phyloP scores from a whole-genome alignment of 2,797 vertebrate species.

The Gymnoscopelus microlampas region DNA sequence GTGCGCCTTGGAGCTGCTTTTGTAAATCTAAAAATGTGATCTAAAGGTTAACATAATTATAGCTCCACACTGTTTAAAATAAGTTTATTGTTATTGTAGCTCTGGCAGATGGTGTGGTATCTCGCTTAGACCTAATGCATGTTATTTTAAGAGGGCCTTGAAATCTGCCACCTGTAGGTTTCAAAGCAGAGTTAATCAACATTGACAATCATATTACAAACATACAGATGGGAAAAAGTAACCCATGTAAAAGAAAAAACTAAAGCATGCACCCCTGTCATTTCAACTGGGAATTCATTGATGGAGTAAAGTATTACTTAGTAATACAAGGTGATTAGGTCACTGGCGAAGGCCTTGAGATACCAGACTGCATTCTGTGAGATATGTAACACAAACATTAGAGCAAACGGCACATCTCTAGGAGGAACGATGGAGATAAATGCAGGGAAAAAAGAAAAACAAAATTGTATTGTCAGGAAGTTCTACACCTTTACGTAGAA shows the following conservation, averaged over 20 bases:
- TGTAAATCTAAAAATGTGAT: too few species aligned
- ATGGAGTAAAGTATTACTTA: not conserved
- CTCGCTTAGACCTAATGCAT: too few species aligned
- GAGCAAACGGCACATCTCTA: conserved; percentile 3
- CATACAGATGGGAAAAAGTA: not conserved
- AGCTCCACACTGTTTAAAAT: too few species aligned
- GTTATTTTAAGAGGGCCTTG: too few species aligned
- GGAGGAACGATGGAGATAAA: conserved; percentile 37
- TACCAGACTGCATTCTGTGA: conserved; percentile 31
- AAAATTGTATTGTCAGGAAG: not conserved
- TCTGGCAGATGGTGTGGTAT: too few species aligned
- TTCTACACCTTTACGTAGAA: conserved; percentile 1
- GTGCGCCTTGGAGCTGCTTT: too few species aligned
- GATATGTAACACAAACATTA: conserved; percentile 47
- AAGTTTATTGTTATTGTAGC: too few species aligned
- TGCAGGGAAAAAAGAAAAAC: not conserved
- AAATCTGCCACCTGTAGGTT: too few species aligned
- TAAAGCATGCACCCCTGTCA: conserved; percentile 6
- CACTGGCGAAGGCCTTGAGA: conserved; percentile 31
- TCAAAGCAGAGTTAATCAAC: too few species aligned
- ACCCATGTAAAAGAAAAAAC: not conserved
- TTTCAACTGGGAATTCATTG: not conserved
- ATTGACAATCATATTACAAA: too few species aligned
- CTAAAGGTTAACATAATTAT: too few species aligned
- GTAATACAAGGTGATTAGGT: conserved; percentile 16